Evolutionary conservation across 2,113 vertebrate species (phyloP).

Genomic region (Xenotilapia caudafasciata): DNA sequence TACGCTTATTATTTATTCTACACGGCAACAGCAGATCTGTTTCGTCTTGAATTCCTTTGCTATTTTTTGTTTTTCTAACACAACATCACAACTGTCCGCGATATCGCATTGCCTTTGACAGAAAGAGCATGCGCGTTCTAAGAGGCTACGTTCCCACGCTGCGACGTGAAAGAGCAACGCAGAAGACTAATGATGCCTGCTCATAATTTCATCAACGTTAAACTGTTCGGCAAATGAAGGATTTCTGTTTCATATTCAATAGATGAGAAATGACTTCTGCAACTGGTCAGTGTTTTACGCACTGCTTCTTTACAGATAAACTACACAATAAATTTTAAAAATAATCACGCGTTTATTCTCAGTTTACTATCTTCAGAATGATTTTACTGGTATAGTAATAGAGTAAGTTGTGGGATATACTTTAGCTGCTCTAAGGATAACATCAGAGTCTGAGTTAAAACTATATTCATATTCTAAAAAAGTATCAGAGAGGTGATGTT

Average conservation of each 20-base stretch:
- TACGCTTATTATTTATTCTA: neutral
- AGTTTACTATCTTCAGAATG: neutral
- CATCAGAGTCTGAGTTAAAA: neutral
- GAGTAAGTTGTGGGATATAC: neutral
- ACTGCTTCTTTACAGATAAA: neutral
- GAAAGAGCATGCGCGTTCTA: neutral
- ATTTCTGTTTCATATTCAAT: neutral
- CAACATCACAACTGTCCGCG: neutral
- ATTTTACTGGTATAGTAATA: neutral
- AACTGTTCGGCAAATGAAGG: neutral
- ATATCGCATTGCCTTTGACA: neutral
- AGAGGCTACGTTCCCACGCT: neutral
- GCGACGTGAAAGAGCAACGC: neutral
- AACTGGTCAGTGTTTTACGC: neutral
- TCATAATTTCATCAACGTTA: neutral
- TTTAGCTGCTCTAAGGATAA: neutral
- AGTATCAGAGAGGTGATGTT: fast-evolving
- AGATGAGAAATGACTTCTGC: neutral
- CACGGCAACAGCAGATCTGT: neutral
- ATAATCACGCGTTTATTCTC: neutral
- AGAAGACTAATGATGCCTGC: neutral
- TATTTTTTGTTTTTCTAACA: neutral
- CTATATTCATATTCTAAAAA: neutral
- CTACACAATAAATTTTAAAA: fast-evolving
- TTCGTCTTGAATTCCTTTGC: neutral